Evolutionary conservation across 2,797 vertebrate genomes (phyloP).

Genomic region (Hippopotamyrus pictus): DNA sequence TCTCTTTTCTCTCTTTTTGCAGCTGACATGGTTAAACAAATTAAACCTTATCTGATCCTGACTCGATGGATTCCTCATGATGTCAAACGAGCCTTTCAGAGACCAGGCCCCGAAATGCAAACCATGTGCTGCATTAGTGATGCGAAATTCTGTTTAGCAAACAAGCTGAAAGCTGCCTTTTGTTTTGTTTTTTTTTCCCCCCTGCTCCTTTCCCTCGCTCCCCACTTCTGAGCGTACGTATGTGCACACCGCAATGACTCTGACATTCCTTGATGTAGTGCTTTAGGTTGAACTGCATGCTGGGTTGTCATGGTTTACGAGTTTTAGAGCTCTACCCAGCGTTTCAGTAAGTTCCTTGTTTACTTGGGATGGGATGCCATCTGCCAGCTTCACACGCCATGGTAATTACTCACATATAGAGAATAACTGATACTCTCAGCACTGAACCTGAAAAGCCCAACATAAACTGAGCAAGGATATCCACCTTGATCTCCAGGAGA

Average conservation of each 20-base stretch:
- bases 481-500: neutral
- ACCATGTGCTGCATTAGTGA: constrained; percentile 56
- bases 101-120: constrained; percentile 50
- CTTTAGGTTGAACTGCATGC: neutral
- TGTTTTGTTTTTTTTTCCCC: constrained; percentile 30
- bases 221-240: neutral
- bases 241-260: neutral
- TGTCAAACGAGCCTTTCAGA: constrained; percentile 57
- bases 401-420: neutral
- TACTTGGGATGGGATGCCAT: neutral
- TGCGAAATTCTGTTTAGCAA: constrained; percentile 49
- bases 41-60: constrained; percentile 62
- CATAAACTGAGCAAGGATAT: neutral
- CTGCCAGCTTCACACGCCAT: neutral
- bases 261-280: neutral
- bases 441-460: neutral
- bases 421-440: neutral
- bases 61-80: constrained; percentile 51
- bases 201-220: neutral
- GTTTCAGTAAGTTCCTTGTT: neutral
- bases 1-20: constrained; percentile 28
- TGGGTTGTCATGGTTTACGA: neutral
- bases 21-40: constrained; percentile 65
- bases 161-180: constrained; percentile 47
- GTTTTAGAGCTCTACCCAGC: neutral